These are phyloP conservation scores for Mimachlamys varia DNA, from an alignment of 2,888 invertebrate species.

Conservation along the genomic window DNA sequence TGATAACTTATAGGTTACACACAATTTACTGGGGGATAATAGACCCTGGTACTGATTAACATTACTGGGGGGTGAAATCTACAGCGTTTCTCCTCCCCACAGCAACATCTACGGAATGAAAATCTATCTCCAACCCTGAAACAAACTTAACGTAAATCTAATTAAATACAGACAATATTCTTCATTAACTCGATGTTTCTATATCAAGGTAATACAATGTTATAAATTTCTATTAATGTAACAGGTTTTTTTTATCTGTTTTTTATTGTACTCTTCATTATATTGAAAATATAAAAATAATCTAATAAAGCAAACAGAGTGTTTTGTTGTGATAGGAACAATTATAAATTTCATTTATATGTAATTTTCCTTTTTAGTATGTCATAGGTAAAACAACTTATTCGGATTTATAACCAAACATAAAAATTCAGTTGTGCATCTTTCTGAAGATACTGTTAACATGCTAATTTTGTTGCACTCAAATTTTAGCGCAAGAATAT, in stretches of 20 bases:
- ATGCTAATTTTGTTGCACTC: no score
- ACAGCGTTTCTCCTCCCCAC: neutral
- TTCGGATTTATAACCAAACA: no score
- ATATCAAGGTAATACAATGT: neutral
- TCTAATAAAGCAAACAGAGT: no score
- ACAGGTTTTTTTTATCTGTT: neutral
- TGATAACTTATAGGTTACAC: neutral
- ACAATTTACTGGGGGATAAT: constrained; percentile 7
- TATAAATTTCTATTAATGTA: neutral
- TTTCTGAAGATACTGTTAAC: no score
- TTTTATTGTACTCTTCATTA: neutral
- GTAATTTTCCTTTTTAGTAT: no score
- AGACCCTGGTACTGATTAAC: neutral
- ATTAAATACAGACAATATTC: neutral
- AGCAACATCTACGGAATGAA: neutral
- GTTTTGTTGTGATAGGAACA: no score
- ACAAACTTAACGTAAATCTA: neutral
- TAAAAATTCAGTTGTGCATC: no score
- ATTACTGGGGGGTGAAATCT: constrained; percentile 27
- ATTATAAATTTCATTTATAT: no score
- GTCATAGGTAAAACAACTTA: no score
- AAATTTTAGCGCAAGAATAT: no score
- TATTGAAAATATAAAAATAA: neutral
- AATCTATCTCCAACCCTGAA: neutral
- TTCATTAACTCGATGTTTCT: neutral